Conservation (phyloP, 2,888 invertebrate species). For the Hermaeophaga mercurialis region DNA sequence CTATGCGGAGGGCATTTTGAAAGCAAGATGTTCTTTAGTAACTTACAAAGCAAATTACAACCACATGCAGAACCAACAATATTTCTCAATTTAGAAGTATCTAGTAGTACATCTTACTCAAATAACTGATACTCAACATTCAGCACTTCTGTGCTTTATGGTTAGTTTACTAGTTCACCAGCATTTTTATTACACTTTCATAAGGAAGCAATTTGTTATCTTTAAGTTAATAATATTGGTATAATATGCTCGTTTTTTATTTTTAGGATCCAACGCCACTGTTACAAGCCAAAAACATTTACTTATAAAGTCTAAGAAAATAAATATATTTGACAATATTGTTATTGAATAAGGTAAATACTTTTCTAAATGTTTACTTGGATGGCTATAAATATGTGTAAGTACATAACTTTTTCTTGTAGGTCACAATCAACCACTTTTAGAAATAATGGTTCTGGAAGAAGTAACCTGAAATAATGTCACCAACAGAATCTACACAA, state of each 20-base stretch:
- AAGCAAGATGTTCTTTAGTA: slow-evolving; percentile 1
- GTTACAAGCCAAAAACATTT: no score
- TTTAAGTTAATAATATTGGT: no score
- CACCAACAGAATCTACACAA: neutral
- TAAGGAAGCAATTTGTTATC: neutral
- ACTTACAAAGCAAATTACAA: neutral
- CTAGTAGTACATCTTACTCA: neutral
- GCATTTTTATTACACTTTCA: neutral
- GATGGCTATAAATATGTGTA: no score
- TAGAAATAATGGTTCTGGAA: no score
- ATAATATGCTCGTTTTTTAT: no score
- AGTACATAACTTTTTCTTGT: no score
- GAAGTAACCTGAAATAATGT: neutral
- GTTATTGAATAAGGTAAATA: no score
- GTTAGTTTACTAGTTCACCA: neutral
- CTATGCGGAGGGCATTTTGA: slow-evolving; percentile 8
- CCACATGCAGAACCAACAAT: slow-evolving; percentile 7
- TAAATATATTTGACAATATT: no score
- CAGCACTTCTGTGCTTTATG: neutral
- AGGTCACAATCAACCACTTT: no score
- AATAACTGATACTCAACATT: neutral
- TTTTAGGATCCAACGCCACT: no score
- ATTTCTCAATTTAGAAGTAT: neutral
- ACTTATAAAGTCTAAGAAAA: no score
- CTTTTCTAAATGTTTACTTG: no score